Percentiles rank a stretch among this genome's conserved stretches.
Conservation (phyloP, 2,113 vertebrate species). For the Sclerurus mexicanus region DNA sequence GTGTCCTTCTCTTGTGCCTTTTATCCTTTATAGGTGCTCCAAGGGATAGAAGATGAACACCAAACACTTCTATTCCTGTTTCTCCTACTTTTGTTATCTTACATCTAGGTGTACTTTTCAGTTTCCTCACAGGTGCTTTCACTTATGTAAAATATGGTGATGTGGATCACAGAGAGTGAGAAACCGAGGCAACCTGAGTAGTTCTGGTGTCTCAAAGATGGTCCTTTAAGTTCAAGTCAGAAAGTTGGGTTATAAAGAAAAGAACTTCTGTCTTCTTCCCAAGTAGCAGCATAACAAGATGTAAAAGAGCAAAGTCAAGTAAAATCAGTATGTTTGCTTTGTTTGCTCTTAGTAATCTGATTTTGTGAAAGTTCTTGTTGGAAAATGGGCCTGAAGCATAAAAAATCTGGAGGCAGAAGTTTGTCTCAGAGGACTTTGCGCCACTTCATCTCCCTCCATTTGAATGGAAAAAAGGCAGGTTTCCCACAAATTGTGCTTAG, state of each 20-base stretch:
- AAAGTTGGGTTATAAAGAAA: not conserved
- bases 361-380: not conserved
- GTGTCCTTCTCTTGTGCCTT: not conserved
- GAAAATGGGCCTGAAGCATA: not conserved
- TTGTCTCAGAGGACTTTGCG: not conserved
- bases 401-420: not conserved
- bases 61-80: not conserved
- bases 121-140: not conserved
- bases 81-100: not conserved
- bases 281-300: not conserved
- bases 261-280: not conserved
- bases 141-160: fast-evolving
- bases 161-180: not conserved
- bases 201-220: not conserved
- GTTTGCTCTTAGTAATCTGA: not conserved
- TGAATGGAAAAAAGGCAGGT: not conserved
- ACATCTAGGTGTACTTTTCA: not conserved
- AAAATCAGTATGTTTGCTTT: not conserved
- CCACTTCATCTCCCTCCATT: not conserved
- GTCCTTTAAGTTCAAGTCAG: not conserved
- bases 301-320: not conserved
- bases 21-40: not conserved
- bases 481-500: not conserved
- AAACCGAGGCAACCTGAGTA: not conserved
- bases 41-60: not conserved